Conservation (phyloP, 2,888 invertebrate species). For the Sesamia inferens region DNA sequence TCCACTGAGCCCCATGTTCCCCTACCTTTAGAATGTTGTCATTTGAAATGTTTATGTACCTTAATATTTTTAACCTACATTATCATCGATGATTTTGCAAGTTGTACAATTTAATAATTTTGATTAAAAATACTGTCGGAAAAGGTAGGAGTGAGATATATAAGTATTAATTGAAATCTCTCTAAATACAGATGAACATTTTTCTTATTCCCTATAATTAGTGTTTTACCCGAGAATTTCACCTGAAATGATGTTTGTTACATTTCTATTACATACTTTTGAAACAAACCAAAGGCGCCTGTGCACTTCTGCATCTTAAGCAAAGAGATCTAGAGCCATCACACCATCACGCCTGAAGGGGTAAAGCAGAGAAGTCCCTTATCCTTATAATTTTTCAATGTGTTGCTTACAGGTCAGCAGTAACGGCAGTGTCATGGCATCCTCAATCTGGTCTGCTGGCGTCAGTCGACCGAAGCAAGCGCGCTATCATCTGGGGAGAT, state of each 20-base stretch:
- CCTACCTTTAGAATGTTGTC: too few species aligned
- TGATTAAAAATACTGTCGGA: not conserved
- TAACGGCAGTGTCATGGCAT: conserved; percentile 97
- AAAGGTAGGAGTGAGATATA: not conserved
- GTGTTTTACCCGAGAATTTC: not conserved
- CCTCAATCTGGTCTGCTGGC: conserved; percentile 94
- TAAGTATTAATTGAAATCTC: not conserved
- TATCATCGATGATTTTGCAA: not conserved
- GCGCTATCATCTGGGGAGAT: conserved; percentile 95
- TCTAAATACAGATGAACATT: not conserved
- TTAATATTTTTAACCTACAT: conserved; percentile 6
- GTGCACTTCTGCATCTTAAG: not conserved
- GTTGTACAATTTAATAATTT: not conserved
- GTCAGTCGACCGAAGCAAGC: conserved; percentile 95
- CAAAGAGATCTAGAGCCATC: not conserved
- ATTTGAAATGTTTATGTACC: too few species aligned
- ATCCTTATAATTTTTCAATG: not conserved
- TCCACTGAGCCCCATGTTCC: too few species aligned
- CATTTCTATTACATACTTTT: not conserved
- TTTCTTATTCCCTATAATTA: not conserved
- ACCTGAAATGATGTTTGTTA: not conserved
- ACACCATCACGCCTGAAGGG: not conserved
- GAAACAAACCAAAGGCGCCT: not conserved
- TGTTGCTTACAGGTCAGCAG: conserved; percentile 92
- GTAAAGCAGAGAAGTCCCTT: not conserved